Conservation (phyloP, 2,888 invertebrate species). For the Tiliacea aurago region DNA sequence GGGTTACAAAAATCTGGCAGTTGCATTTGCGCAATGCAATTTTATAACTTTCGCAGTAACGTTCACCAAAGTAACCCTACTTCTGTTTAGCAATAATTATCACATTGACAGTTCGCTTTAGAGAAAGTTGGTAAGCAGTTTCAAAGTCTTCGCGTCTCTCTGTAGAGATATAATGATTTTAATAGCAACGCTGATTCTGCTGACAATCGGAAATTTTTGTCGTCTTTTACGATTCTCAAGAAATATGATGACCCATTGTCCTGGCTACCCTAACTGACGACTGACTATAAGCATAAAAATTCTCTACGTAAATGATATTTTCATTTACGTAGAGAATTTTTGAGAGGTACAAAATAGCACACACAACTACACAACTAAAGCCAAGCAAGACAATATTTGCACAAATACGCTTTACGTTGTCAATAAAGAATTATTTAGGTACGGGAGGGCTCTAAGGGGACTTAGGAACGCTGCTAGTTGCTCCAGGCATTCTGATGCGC, state of each 20-base stretch:
- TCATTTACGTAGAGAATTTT: too few species aligned
- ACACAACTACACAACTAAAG: background rate
- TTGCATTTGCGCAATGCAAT: background rate
- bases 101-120: conserved; percentile 14
- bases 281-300: background rate
- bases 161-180: background rate
- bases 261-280: background rate
- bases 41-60: background rate
- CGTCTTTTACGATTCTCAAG: background rate
- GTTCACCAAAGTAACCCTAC: too few species aligned
- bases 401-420: conserved; percentile 33
- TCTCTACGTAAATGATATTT: background rate
- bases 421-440: conserved; percentile 44
- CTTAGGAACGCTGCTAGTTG: conserved; percentile 29
- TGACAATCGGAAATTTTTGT: background rate
- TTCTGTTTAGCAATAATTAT: background rate
- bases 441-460: conserved; percentile 10
- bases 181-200: background rate
- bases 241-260: background rate
- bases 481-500: conserved; percentile 21
- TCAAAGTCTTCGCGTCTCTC: background rate
- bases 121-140: too few species aligned
- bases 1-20: background rate
- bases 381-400: conserved; percentile 13
- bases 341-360: background rate